Conservation (phyloP, 2,113 vertebrate species). For the Epinephelus moara region DNA sequence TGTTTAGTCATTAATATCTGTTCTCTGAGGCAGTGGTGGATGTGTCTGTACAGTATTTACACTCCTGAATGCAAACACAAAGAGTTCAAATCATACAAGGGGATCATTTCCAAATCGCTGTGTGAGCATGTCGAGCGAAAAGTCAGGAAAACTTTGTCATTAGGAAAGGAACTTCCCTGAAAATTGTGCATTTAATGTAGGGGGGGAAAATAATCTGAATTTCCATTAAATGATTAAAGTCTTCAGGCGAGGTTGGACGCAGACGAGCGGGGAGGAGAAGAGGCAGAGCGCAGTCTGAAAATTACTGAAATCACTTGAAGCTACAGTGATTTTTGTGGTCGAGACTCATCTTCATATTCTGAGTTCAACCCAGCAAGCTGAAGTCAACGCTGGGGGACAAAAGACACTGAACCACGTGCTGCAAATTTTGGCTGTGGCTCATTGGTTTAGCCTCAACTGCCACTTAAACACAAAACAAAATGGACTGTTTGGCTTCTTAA, state of each 20-base stretch:
- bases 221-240: no score
- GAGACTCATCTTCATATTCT: no score
- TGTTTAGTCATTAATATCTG: not conserved
- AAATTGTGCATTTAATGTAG: no score
- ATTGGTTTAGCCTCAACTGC: not conserved
- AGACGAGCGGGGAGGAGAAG: not conserved
- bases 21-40: slow-evolving; percentile 26
- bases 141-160: not conserved
- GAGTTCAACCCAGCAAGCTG: no score
- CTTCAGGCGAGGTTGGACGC: no score
- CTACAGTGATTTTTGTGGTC: not conserved
- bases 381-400: not conserved
- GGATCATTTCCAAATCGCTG: not conserved
- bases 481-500: not conserved
- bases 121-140: not conserved
- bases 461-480: not conserved
- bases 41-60: slow-evolving; percentile 37
- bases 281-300: not conserved
- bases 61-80: slow-evolving; percentile 2
- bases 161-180: no score
- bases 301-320: not conserved
- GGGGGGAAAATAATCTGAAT: no score
- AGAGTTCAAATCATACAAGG: not conserved
- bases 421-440: not conserved
- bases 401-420: not conserved